Evolutionary conservation across 1,140 invertebrate species (phyloP), one percentile per base, ranked within the genome.

Genomic region (Paraescarpia echinospica): DNA sequence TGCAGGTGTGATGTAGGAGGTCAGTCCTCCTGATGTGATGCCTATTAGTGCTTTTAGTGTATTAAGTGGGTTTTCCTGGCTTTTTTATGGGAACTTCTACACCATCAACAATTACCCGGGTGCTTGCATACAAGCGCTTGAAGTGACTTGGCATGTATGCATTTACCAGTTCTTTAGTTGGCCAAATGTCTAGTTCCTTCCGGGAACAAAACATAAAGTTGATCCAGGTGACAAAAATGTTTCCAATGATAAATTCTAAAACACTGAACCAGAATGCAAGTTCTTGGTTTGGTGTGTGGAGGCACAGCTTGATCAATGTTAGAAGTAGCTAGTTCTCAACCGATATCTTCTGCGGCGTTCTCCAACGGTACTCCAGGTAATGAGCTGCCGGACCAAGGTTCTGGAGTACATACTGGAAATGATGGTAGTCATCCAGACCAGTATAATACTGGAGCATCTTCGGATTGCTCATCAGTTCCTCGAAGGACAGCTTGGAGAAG

Each of bases 91-190:
- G 93, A 0, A 92, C 92, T 92, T 94, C 94, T 5, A 94, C 94
- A 34, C 92, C 93, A 93, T 94, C 94, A 35, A 94, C 91, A 41
- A 94, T 93, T 33, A 94, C 93, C 35, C 94, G 77, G 22, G 94
- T 94, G 41, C 18, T 91, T 0, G 93, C 93, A 91, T 93, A 94
- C 89, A 93, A 93, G 41, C 35, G 41, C 34, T 92, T 92, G 59
- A 94, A 94, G 92, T 93, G 93, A 91, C 34, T 31, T 51, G 94
- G 94, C 93, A 94, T 94, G 51, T 89, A 59, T 1, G 91, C 51
- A 34, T 93, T 33, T 41, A 94, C 51, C 93, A 91, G 91, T n/a
- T n/a, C n/a, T n/a, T n/a, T n/a, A n/a, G n/a, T n/a, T n/a, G n/a
- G n/a, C n/a, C n/a, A n/a, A n/a, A n/a, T n/a, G n/a, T n/a, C n/a